Conservation (phyloP, 1,140 invertebrate species). For the Drosophila lowei region DNA sequence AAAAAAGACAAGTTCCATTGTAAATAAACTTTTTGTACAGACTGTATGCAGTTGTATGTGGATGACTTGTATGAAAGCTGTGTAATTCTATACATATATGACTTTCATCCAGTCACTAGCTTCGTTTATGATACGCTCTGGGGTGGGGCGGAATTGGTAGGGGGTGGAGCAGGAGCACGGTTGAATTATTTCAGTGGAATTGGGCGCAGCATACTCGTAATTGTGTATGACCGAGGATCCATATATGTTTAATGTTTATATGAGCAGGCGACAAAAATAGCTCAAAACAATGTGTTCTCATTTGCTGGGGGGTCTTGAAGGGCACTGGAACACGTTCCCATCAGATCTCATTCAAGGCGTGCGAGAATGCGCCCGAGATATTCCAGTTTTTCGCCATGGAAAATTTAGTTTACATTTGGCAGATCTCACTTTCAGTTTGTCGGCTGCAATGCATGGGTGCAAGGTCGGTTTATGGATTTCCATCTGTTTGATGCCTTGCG, state of each 20-base stretch:
- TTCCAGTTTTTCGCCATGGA: constrained; percentile 19
- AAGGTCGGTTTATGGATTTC: constrained; percentile 32
- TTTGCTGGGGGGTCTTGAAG: not conserved
- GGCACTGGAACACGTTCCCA: not conserved
- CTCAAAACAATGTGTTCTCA: not conserved
- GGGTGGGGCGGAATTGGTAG: not conserved
- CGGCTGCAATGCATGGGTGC: constrained; percentile 14
- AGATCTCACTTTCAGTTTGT: constrained; percentile 16
- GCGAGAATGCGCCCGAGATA: not conserved
- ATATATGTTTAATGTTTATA: not conserved
- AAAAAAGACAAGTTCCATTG: not conserved
- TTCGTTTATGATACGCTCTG: not conserved
- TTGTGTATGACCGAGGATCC: not conserved
- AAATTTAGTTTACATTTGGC: constrained; percentile 3
- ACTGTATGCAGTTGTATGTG: not conserved
- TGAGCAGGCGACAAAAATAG: constrained; percentile 30
- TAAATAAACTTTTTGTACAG: too few relatives aligned
- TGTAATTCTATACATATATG: not conserved
- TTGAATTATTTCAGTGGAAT: constrained; percentile 33
- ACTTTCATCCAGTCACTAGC: constrained; percentile 16
- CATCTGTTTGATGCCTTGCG: constrained; percentile 19
- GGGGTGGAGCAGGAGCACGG: not conserved
- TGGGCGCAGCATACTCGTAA: not conserved
- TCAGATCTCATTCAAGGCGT: constrained; percentile 3
- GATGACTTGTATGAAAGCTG: not conserved